Evolutionary conservation across 2,797 vertebrate genomes (phyloP).

Genomic region (Enteromius anoplus): DNA sequence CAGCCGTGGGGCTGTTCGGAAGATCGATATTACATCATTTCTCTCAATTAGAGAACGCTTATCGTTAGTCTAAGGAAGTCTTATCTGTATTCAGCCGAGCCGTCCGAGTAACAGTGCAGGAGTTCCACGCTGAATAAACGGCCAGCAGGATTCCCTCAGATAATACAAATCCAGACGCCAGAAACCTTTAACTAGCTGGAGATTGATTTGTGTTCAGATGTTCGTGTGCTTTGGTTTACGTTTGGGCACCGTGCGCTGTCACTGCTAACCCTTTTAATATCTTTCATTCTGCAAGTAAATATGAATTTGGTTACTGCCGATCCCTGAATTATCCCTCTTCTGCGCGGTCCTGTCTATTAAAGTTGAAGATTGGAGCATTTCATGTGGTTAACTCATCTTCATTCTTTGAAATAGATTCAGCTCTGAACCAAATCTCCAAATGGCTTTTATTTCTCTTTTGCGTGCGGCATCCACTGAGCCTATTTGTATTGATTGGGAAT

Average conservation of each 20-base stretch:
- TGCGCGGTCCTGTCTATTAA: slow-evolving; percentile 27
- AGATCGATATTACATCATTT: slow-evolving; percentile 75
- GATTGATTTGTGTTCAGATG: neutral
- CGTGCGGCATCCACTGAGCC: slow-evolving; percentile 25
- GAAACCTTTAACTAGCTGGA: neutral
- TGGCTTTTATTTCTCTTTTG: slow-evolving; percentile 35
- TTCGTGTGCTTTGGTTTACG: neutral
- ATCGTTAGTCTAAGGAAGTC: slow-evolving; percentile 65
- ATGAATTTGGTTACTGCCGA: slow-evolving; percentile 9
- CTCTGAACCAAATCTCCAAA: neutral
- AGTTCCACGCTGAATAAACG: neutral
- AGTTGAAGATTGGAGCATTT: slow-evolving; percentile 9
- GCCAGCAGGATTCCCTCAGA: slow-evolving; percentile 8
- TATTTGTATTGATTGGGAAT: slow-evolving; percentile 50
- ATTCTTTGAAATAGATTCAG: slow-evolving; percentile 30
- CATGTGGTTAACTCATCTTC: slow-evolving; percentile 18
- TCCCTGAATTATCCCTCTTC: neutral
- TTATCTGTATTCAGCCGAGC: slow-evolving; percentile 70
- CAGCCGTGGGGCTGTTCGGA: slow-evolving; percentile 65
- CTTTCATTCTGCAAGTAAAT: slow-evolving; percentile 2
- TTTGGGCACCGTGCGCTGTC: neutral
- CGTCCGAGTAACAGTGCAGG: slow-evolving; percentile 57
- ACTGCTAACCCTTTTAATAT: neutral
- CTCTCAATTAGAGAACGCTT: slow-evolving; percentile 76
- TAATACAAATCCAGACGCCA: slow-evolving; percentile 2